A percentile compares a stretch with the other conserved stretches of the same genome.
Evolutionary conservation across 37 sponge, comb jelly and placozoan genomes (phyloP).

Genomic region (Agelas oroides): DNA sequence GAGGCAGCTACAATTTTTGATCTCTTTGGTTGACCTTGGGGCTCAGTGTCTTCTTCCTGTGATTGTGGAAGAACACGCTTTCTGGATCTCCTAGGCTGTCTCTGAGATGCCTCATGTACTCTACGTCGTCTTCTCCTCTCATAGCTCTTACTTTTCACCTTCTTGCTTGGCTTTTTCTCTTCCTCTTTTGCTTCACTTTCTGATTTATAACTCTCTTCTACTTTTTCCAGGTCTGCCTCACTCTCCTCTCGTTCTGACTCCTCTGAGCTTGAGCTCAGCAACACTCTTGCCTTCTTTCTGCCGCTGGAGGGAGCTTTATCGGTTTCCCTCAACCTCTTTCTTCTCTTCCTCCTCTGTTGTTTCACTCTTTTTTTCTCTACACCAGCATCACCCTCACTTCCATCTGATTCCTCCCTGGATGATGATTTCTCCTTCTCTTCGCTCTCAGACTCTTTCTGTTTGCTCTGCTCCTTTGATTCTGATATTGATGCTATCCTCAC

Average conservation of each 20-base stretch:
- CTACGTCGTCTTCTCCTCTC: neutral
- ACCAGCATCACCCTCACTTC: neutral
- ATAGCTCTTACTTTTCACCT: neutral
- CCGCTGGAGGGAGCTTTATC: neutral
- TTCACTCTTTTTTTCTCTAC: neutral
- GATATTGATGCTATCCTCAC: slow-evolving; percentile 36
- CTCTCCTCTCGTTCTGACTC: slow-evolving; percentile 3
- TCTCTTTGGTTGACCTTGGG: too few relatives aligned
- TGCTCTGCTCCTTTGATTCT: slow-evolving; percentile 10
- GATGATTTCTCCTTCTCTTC: neutral
- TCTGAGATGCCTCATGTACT: neutral
- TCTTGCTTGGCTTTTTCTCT: neutral
- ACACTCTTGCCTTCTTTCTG: neutral
- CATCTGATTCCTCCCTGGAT: neutral
- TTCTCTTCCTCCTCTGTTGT: neutral
- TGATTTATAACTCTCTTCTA: neutral
- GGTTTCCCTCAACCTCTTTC: neutral
- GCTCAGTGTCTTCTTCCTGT: neutral
- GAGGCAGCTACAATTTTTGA: neutral
- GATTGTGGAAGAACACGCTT: neutral
- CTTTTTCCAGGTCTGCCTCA: neutral
- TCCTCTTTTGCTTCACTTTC: neutral
- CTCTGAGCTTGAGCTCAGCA: slow-evolving; percentile 26
- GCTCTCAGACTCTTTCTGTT: neutral
- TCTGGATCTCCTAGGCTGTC: too few relatives aligned